phyloP scores from a whole-genome alignment of 2,113 vertebrate species.

The Anguilla rostrata region DNA sequence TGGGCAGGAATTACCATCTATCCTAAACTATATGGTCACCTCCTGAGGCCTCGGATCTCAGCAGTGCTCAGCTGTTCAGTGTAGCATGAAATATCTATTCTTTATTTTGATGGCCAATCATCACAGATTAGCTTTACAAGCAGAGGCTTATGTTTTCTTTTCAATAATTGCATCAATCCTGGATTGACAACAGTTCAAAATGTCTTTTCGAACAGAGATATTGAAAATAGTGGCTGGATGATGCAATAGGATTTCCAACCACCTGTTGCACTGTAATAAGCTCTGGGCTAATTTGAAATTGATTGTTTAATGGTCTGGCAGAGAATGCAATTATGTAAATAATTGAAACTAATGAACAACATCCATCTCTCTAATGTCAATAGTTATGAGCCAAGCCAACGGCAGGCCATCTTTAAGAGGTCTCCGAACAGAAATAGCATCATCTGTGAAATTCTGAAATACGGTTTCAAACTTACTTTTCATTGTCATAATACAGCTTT shows the following conservation, averaged over 20 bases:
- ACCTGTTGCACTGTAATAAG: not conserved
- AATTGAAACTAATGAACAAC: conserved; percentile 12
- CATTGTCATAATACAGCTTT: conserved; percentile 92
- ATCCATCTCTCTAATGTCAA: not conserved
- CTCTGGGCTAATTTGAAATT: not conserved
- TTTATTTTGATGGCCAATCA: not conserved
- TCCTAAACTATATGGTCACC: too few relatives aligned
- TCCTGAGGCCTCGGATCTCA: too few relatives aligned
- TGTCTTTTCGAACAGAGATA: not conserved
- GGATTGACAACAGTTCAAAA: not conserved
- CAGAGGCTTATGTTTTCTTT: not conserved
- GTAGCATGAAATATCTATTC: not conserved
- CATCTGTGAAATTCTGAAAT: not conserved
- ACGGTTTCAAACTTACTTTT: conserved; percentile 78
- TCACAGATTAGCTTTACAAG: not conserved
- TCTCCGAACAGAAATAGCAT: not conserved
- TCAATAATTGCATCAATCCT: not conserved
- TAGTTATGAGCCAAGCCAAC: not conserved
- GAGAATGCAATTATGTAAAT: conserved; percentile 11
- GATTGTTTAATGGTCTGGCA: not conserved
- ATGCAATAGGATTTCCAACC: not conserved
- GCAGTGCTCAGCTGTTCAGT: too few relatives aligned
- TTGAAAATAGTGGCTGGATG: not conserved
- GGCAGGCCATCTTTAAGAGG: not conserved
- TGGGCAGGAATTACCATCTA: too few relatives aligned